A percentile compares a stretch with the other conserved stretches of the same genome.
Evolutionary conservation across 1,140 invertebrate species (phyloP).

Genomic region (Aphaenogaster rudis): DNA sequence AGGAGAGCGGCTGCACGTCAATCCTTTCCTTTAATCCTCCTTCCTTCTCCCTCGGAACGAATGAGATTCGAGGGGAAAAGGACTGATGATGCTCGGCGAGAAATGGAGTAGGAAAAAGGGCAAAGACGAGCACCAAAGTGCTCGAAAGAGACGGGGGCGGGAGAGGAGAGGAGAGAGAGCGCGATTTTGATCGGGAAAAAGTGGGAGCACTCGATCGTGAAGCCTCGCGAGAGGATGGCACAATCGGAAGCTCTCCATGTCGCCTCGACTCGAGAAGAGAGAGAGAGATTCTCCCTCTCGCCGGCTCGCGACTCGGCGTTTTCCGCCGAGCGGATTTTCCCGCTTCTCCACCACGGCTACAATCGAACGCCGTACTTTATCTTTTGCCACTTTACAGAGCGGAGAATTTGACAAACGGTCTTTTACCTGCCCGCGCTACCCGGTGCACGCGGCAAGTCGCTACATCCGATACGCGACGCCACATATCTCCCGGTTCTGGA

Average conservation of each 20-base stretch:
- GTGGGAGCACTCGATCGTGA: conserved; percentile 77
- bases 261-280: conserved; percentile 37
- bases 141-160: conserved; percentile 10
- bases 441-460: conserved; percentile 1
- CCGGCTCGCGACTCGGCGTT: conserved; percentile 30
- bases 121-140: conserved; percentile 57
- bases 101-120: conserved; percentile 58
- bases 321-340: conserved; percentile 28
- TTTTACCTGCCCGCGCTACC: not conserved
- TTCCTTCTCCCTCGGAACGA: not conserved
- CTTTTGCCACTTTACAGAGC: conserved; percentile 49
- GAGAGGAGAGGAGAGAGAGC: conserved; percentile 55
- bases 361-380: conserved; percentile 51
- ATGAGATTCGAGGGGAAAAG: conserved; percentile 52
- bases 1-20: not conserved
- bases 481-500: not conserved
- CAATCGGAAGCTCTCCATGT: conserved; percentile 79
- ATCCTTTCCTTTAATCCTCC: conserved; percentile 55
- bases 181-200: conserved; percentile 78
- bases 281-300: conserved; percentile 13
- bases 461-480: conserved; percentile 2
- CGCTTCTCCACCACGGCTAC: conserved; percentile 6
- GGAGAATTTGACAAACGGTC: conserved; percentile 44
- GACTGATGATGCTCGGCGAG: conserved; percentile 45
- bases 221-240: conserved; percentile 71